Conservation (phyloP, 2,113 vertebrate genomes). For the Orientallactaga bullata region DNA sequence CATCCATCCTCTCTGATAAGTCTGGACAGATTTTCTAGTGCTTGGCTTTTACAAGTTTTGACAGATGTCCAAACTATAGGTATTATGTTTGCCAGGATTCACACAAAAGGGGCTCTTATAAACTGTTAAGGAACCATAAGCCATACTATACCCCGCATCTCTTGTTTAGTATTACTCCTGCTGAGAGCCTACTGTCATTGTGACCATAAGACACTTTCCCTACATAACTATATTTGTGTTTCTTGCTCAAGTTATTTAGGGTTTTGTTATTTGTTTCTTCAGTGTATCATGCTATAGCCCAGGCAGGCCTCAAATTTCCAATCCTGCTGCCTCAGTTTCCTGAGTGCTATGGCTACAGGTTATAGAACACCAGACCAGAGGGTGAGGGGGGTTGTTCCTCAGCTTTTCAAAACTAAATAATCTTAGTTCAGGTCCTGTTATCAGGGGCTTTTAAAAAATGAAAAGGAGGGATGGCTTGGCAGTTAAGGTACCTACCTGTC, state of each 20-base stretch:
- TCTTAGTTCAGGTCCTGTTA: not conserved
- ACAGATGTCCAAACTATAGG: not conserved
- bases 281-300: not conserved
- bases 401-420: not conserved
- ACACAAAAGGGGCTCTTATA: not conserved
- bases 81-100: not conserved
- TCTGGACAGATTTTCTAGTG: not conserved
- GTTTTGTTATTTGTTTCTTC: not conserved
- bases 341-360: not conserved
- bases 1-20: not conserved
- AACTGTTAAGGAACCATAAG: conserved; percentile 7
- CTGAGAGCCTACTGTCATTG: not conserved
- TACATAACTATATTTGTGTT: not conserved
- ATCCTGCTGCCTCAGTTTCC: not conserved
- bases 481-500: no score
- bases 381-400: not conserved
- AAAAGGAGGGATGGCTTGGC: no score
- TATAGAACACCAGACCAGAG: not conserved
- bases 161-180: not conserved
- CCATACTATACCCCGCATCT: not conserved
- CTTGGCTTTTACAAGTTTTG: not conserved
- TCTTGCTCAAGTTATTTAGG: not conserved
- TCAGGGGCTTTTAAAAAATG: not conserved
- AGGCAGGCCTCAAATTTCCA: not conserved
- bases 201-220: not conserved